These are phyloP conservation scores for Heliothis subflexa DNA, from an alignment of 1,140 invertebrate genomes.

Conservation along the genomic window DNA sequence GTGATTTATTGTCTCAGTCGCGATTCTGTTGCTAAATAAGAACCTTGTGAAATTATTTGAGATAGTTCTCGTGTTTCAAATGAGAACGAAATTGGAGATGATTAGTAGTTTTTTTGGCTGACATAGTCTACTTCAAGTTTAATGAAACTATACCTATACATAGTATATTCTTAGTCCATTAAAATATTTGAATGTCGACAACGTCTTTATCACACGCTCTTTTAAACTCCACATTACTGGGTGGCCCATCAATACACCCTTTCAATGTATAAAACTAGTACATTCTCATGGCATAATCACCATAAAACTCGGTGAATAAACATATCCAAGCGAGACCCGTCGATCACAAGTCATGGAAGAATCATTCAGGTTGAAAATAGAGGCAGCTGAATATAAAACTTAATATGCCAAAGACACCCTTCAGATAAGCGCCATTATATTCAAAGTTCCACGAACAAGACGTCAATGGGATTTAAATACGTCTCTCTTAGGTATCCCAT, in stretches of 20 bases:
- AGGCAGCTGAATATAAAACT: slow-evolving; percentile 51
- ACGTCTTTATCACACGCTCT: not conserved
- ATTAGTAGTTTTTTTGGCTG: not conserved
- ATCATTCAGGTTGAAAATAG: slow-evolving; percentile 35
- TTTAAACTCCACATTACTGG: not conserved
- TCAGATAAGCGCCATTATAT: slow-evolving; percentile 69
- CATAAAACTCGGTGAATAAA: slow-evolving; percentile 40
- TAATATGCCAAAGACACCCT: slow-evolving; percentile 63
- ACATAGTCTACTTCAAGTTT: not conserved
- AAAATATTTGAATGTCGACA: not conserved
- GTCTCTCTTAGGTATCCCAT: slow-evolving; percentile 55
- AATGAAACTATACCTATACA: too few species aligned
- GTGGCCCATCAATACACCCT: not conserved
- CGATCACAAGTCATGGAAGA: slow-evolving; percentile 38
- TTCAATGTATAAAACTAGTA: slow-evolving; percentile 7
- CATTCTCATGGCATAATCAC: slow-evolving; percentile 18
- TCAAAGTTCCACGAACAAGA: slow-evolving; percentile 65
- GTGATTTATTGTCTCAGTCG: slow-evolving; percentile 37
- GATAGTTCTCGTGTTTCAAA: slow-evolving; percentile 9
- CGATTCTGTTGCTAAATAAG: slow-evolving; percentile 31
- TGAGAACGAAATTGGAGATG: not conserved
- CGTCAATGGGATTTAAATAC: slow-evolving; percentile 73
- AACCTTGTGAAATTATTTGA: slow-evolving; percentile 32
- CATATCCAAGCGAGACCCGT: slow-evolving; percentile 36
- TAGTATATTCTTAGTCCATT: not conserved